Evolutionary conservation across 2,797 vertebrate genomes (phyloP), one percentile per base, ranked within the genome.

Genomic region (Babyrousa celebensis): DNA sequence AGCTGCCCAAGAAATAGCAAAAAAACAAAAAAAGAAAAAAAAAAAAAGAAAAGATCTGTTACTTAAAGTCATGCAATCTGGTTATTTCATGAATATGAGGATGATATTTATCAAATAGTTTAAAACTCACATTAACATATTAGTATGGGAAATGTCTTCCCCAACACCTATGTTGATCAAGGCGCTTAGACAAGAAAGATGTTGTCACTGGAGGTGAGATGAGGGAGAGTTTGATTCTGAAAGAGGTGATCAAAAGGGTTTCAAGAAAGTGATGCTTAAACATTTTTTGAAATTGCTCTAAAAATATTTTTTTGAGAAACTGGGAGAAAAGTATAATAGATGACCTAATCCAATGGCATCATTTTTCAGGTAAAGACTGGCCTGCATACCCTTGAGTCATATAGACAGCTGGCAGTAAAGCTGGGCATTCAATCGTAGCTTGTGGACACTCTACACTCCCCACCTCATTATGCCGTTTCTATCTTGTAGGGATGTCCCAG

Each of bases 31-130:
- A 36, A 36, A 36, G n/a, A 36, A 36, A 36, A 4, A 36, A 36
- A 36, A 36, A 72, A 85, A 91, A 89, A 56, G 23, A 74, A 82
- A 63, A 90, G 6, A 56, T 16, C 16, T 78, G 27, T 75, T 75
- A 67, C 77, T 94, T n/a, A 14, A 89, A 89, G 75, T 2, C 68
- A 56, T 82, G 16, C 43, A 10, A 92, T 84, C 27, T 74, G 27
- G 21, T 85, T 58, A 75, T 43, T 92, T 86, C 63, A 89, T 58
- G 2, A 9, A n/a, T 27, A 74, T 80, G 23, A 89, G 40, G 20
- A 72, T 77, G 12, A 75, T 83, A 89, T 40, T 94, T 89, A 32
- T 71, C n/a, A 86, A 78, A 52, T 43, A 71, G n/a, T 85, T 87
- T 92, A 32, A 82, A 56, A 87, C 54, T 29, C 5, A 27, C 27